Percentiles rank a stretch among this genome's conserved stretches.
Conservation (phyloP, 1,140 invertebrate genomes). For the Artemia franciscana region DNA sequence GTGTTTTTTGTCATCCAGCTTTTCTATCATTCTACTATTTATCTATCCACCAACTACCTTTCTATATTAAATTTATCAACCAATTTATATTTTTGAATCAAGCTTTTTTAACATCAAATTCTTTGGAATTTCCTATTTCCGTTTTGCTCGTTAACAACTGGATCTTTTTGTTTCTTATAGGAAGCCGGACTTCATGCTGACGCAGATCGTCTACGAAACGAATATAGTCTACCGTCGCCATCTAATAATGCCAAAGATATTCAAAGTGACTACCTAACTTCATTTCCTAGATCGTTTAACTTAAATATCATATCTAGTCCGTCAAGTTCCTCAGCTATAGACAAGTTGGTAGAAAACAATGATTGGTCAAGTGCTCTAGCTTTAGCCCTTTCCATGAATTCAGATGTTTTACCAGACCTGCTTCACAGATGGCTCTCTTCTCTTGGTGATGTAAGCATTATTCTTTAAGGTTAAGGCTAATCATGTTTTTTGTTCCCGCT, state of each 20-base stretch:
- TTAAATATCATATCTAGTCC: background rate
- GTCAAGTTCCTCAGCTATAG: background rate
- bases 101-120: too few species aligned
- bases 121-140: too few species aligned
- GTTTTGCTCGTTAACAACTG: too few species aligned
- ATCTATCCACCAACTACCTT: too few species aligned
- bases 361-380: background rate
- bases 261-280: background rate
- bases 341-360: background rate
- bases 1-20: too few species aligned
- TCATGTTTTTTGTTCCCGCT: too few species aligned
- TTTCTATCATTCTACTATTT: too few species aligned
- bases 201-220: background rate
- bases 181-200: background rate
- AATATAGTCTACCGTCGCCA: background rate
- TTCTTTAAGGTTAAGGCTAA: too few species aligned
- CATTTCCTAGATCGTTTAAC: background rate
- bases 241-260: too few species aligned
- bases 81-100: too few species aligned
- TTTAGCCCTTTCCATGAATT: background rate
- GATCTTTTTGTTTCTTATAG: background rate
- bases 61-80: too few species aligned
- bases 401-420: background rate
- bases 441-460: background rate
- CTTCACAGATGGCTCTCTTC: background rate